phyloP scores from a whole-genome alignment of 2,888 invertebrate species.

The Lasioglossum figueresi region DNA sequence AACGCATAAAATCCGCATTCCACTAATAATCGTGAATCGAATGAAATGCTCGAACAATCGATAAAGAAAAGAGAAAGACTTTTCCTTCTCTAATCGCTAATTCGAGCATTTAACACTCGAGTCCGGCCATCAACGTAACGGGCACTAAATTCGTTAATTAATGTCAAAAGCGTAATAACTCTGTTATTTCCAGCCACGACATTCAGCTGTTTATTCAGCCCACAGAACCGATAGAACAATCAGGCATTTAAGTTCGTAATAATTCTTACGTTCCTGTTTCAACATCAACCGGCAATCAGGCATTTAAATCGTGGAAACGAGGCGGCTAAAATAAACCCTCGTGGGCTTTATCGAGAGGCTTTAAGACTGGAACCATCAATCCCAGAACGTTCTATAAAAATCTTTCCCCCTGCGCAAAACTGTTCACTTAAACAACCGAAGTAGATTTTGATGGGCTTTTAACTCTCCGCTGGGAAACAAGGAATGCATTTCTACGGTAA shows the following conservation, averaged over 20 bases:
- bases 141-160: not conserved
- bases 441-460: not conserved
- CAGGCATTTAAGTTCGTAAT: not conserved
- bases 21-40: too few relatives aligned
- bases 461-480: not conserved
- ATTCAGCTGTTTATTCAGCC: not conserved
- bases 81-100: not conserved
- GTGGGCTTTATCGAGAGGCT: not conserved
- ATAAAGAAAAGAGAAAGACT: not conserved
- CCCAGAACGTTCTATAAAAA: not conserved
- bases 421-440: not conserved
- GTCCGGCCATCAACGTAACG: not conserved
- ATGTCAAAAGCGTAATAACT: not conserved
- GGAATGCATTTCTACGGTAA: slow-evolving; percentile 19
- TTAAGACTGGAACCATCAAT: not conserved
- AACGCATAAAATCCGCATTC: too few relatives aligned
- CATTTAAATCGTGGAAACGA: slow-evolving; percentile 4
- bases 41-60: too few relatives aligned
- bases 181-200: not conserved
- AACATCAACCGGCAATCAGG: not conserved
- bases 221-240: not conserved
- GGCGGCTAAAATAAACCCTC: not conserved
- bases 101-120: not conserved
- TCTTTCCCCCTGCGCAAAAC: not conserved
- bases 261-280: not conserved